Evolutionary conservation across 2,113 vertebrate genomes (phyloP), one percentile per base, ranked within the genome.

Genomic region (Syngnathus scovelli): DNA sequence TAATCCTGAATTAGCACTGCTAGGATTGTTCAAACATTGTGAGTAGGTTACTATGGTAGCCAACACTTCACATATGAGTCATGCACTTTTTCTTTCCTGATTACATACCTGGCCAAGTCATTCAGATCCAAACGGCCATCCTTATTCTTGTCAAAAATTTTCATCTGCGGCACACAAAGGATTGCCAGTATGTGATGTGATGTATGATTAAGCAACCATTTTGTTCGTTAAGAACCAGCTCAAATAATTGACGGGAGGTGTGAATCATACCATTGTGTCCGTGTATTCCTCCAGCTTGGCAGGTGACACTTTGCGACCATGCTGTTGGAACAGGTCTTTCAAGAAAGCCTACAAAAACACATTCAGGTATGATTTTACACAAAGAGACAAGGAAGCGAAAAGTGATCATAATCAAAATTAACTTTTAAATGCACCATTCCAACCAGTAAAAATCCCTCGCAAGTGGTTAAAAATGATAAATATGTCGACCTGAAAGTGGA

Each of bases 91-190:
- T 8, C 3, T 51, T 9, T 10, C 19, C 10, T n/a, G 2, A 8
- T 27, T 61, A 9, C 1, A 49, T 78, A 99, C 97, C 96, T 94
- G 56, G 97, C 96, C 80, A 99, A 88, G 77, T 98, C 97, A 55
- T 93, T 97, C 70, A 99, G 89, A 84, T 98, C 97, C 92, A 99
- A 85, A 6, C 91, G 90, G 0, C 96, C 96, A 60, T 99, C 96
- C 81, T 95, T 94, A 83, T 95, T 98, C 91, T 91, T 97, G 91
- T 99, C 95, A 89, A 98, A 99, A 56, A 98, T 92, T 77, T 95
- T 96, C 96, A 98, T 98, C 97, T 99, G 87, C 83, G 91, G 78
- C 44, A 27, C n/a, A 69, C 71, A 71, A 6, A 37, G 8, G 27
- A 66, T 21, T 6, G 15, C 13, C 58, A 37, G 10, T 46, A 6